phyloP scores from a whole-genome alignment of 30 jellyfish, hydroid and myxozoan genomes.

The Phacellophora camtschatica region DNA sequence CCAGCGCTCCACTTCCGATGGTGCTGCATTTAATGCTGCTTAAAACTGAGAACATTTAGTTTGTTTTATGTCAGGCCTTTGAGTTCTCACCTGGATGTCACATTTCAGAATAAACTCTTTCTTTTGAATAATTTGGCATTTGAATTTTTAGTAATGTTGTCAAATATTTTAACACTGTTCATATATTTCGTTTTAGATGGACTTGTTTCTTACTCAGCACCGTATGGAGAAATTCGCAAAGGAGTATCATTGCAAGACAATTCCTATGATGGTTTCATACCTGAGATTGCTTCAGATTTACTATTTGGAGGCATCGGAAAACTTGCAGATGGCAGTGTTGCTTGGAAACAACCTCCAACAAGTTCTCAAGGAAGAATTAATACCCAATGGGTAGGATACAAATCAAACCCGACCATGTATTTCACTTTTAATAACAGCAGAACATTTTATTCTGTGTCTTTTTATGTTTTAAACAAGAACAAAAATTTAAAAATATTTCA shows the following conservation, averaged over 20 bases:
- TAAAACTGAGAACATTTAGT: too few relatives aligned
- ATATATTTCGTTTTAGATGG: constrained; percentile 42
- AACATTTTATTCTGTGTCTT: constrained; percentile 21
- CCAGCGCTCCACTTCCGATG: too few relatives aligned
- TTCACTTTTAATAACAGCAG: constrained; percentile 36
- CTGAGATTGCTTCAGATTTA: constrained; percentile 2
- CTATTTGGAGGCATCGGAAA: constrained; percentile 72
- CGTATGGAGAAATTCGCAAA: constrained; percentile 54
- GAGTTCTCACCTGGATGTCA: too few relatives aligned
- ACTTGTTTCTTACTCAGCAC: constrained; percentile 64
- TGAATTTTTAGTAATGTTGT: too few relatives aligned
- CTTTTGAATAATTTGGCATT: too few relatives aligned
- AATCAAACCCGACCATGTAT: constrained; percentile 22
- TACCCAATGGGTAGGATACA: constrained; percentile 68
- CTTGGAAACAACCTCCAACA: constrained; percentile 4
- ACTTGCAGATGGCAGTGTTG: constrained; percentile 62
- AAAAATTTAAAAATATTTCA: constrained; percentile 14
- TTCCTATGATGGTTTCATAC: constrained; percentile 47
- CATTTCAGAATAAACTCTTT: too few relatives aligned
- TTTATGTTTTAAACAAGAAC: constrained; percentile 21
- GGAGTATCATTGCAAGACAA: constrained; percentile 39
- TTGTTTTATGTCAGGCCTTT: too few relatives aligned
- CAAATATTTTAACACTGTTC: too few relatives aligned
- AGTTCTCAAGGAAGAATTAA: neutral
- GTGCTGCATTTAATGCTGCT: too few relatives aligned